Conservation (phyloP, 1,140 invertebrate species). For the Sinella curviseta region DNA sequence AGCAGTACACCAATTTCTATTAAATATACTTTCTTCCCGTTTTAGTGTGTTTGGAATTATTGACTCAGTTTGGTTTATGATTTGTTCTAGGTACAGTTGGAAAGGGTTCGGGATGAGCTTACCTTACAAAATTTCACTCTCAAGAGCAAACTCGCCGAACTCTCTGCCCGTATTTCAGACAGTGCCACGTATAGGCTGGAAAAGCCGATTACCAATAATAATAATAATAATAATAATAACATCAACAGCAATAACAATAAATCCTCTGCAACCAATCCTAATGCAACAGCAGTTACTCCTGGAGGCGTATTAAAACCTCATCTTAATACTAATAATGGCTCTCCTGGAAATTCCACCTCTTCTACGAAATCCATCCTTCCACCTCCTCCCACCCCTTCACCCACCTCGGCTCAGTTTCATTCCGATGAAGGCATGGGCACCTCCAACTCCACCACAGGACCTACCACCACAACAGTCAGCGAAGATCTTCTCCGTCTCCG, state of each 20-base stretch:
- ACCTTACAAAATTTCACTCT: slow-evolving; percentile 53
- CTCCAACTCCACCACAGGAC: not conserved
- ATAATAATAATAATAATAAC: slow-evolving; percentile 20
- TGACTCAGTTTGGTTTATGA: too few relatives aligned
- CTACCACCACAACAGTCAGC: not conserved
- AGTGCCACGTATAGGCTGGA: slow-evolving; percentile 52
- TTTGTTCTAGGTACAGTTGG: slow-evolving; percentile 51
- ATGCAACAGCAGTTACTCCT: too few relatives aligned
- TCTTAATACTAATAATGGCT: too few relatives aligned
- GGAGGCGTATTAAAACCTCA: too few relatives aligned
- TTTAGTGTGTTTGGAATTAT: too few relatives aligned
- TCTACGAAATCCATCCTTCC: not conserved
- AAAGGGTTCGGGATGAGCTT: slow-evolving; percentile 53
- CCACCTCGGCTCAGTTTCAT: not conserved
- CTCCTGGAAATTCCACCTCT: not conserved
- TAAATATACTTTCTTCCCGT: not conserved
- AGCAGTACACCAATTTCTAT: not conserved
- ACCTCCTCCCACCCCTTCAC: not conserved
- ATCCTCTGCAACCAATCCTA: not conserved
- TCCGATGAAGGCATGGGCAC: slow-evolving; percentile 19
- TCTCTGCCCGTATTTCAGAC: slow-evolving; percentile 50
- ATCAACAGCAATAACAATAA: not conserved
- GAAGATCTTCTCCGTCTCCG: slow-evolving; percentile 42
- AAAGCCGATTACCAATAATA: slow-evolving; percentile 38
- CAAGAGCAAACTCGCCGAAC: slow-evolving; percentile 52